These are phyloP conservation scores for Capreolus pygargus DNA, from an alignment of 2,113 vertebrate genomes.

Conservation along the genomic window DNA sequence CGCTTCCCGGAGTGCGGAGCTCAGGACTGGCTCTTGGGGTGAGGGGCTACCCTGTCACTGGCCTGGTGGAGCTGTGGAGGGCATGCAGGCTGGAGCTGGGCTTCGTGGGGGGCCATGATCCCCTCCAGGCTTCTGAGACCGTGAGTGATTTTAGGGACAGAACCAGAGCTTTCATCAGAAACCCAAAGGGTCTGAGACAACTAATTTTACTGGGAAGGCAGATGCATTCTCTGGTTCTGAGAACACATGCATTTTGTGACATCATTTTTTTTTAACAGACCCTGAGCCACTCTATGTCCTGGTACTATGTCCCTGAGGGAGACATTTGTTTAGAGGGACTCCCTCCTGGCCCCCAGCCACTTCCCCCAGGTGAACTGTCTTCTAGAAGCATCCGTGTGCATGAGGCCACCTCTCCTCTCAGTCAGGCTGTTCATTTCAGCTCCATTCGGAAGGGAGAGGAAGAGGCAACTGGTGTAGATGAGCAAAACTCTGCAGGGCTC, in stretches of 20 bases:
- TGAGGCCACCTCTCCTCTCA: not conserved
- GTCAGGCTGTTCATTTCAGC: not conserved
- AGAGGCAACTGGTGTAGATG: not conserved
- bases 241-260: slow-evolving; percentile 63
- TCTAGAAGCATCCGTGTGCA: not conserved
- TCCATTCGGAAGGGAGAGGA: not conserved
- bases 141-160: not conserved
- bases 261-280: slow-evolving; percentile 24
- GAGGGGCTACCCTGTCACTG: not conserved
- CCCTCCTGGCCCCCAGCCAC: not conserved
- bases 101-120: not conserved
- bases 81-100: not conserved
- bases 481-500: not conserved
- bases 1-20: accelerated
- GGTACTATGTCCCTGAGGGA: not conserved
- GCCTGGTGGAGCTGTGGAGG: accelerated
- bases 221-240: slow-evolving; percentile 63
- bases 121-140: not conserved
- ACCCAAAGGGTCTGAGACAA: not conserved
- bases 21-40: not conserved
- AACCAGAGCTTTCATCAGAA: accelerated
- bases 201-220: slow-evolving; percentile 64
- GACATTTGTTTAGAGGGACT: not conserved
- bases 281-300: slow-evolving; percentile 32
- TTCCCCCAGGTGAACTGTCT: not conserved